A percentile compares a stretch with the other conserved stretches of the same genome.
Conservation (phyloP, 2,888 invertebrate genomes). For the Ormyrus labotus region DNA sequence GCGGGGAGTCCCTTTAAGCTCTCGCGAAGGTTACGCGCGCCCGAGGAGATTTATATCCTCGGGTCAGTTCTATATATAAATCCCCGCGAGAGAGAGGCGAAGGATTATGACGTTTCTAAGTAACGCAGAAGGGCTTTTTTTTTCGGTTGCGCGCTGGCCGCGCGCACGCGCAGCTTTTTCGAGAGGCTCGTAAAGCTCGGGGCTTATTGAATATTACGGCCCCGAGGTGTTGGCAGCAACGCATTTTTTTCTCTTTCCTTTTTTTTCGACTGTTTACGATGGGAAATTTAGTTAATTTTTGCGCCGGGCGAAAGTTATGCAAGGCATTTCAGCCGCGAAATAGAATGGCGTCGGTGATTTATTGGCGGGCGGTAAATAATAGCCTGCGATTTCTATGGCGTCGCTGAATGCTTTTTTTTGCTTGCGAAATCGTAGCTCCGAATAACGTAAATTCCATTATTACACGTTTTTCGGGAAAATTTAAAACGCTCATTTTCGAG, state of each 20-base stretch:
- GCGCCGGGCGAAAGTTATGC: background rate
- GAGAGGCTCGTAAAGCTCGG: conserved; percentile 12
- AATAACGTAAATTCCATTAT: too few species aligned
- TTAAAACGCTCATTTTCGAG: too few species aligned
- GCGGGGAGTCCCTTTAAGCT: too few species aligned
- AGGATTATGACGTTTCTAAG: conserved; percentile 71
- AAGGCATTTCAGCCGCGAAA: background rate
- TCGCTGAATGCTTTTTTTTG: too few species aligned
- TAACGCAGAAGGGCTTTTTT: conserved; percentile 57
- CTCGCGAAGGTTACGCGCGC: too few species aligned
- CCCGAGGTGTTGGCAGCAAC: background rate
- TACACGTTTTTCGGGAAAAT: too few species aligned
- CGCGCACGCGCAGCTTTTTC: background rate
- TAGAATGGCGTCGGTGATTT: background rate
- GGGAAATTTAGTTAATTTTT: background rate
- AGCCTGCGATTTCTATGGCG: too few species aligned
- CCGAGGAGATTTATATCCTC: too few species aligned
- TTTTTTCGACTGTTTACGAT: too few species aligned
- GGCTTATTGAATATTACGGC: conserved; percentile 22
- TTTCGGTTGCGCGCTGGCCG: background rate
- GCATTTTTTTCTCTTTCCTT: too few species aligned
- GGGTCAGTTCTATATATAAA: background rate
- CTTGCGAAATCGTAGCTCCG: too few species aligned
- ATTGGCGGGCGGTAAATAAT: background rate
- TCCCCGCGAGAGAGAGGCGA: background rate